phyloP scores from a whole-genome alignment of 2,888 invertebrate species.

The Ellobium chinense region DNA sequence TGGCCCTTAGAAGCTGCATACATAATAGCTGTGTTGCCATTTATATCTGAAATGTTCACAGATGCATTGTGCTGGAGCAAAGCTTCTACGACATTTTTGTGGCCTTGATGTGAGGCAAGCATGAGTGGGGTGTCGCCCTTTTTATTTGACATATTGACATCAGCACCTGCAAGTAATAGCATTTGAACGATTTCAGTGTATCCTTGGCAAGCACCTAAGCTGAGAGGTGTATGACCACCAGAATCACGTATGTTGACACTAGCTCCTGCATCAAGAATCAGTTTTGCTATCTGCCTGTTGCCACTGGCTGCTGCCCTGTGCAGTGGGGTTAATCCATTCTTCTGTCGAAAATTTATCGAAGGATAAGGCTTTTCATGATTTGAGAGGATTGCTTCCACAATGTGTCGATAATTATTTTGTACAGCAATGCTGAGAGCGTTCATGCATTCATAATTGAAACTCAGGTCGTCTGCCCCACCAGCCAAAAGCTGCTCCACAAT shows the following conservation, averaged over 20 bases:
- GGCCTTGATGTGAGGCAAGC: neutral
- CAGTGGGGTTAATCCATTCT: neutral
- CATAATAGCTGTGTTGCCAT: neutral
- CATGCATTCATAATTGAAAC: neutral
- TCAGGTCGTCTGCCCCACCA: neutral
- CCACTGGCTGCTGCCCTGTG: neutral
- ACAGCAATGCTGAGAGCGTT: neutral
- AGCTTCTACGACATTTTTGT: neutral
- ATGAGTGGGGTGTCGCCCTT: neutral
- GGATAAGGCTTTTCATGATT: slow-evolving; percentile 3
- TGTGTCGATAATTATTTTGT: neutral
- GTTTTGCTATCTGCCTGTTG: neutral
- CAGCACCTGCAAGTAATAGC: neutral
- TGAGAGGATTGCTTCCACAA: neutral
- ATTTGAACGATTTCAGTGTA: neutral
- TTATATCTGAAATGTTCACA: neutral
- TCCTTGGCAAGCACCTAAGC: neutral
- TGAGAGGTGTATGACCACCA: neutral
- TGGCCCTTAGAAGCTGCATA: slow-evolving; percentile 3
- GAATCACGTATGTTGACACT: neutral
- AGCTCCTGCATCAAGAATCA: neutral
- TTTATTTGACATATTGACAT: neutral
- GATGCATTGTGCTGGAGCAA: neutral
- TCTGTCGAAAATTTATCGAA: neutral
- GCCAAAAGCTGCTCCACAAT: neutral